Evolutionary conservation across 92 coral and sea anemone species (phyloP), one percentile per base, ranked within the genome.

Genomic region (Palythoa grandiflora): DNA sequence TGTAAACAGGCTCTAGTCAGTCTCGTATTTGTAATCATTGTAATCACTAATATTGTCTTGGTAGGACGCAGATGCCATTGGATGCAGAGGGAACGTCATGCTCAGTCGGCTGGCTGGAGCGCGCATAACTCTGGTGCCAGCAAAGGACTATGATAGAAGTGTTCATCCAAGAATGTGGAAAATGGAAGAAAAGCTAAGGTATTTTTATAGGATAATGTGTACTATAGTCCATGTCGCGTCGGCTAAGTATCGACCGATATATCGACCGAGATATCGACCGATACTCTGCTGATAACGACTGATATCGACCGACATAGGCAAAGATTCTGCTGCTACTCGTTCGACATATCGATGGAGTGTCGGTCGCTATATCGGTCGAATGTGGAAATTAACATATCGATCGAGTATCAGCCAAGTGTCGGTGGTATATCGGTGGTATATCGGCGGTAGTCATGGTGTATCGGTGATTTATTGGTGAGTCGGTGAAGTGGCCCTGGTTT

Each of bases 151-250:
- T 35, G 84, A 86, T 16, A 86, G 66, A 54, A 80, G 63, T 15
- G 75, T 86, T 40, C 73, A 86, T 60, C 89, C 89, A 7, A 86
- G 84, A 61, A 86, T 86, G 89, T 66, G 83, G 89, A 86, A 86
- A 55, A 75, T 86, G 89, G 89, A 77, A 20, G 89, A 75, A 60
- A 66, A 75, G 20, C 60, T 86, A 53, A 75, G 89, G 88, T 84
- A 21, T 51, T 9, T n/a, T 9, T 39, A 14, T 38, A 10, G 3
- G n/a, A 44, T 44, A 0, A 28, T 28, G 28, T 28, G 28, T 28
- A 28, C 28, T 28, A 28, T 28, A 28, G 28, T 28, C 28, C 28
- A 28, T 28, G 28, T 28, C 28, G 28, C 28, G 28, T 28, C 28
- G 28, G 28, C 28, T 28, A 28, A 28, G 66, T 59, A 59, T 59